These are phyloP conservation scores for Nomada flava DNA, from an alignment of 2,888 invertebrate genomes.

Conservation along the genomic window DNA sequence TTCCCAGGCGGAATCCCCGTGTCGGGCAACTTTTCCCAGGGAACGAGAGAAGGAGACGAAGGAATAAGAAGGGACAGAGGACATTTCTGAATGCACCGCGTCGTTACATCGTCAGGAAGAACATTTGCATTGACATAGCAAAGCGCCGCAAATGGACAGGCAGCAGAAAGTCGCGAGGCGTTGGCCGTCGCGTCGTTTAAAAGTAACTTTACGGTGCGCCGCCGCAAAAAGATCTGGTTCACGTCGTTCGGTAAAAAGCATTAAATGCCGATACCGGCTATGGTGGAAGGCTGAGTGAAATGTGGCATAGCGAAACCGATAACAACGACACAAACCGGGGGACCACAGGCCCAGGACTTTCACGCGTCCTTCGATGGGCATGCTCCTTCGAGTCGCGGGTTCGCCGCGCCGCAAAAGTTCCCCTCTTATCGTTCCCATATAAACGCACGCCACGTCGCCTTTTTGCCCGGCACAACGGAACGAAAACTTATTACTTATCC, in stretches of 20 bases:
- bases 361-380: slow-evolving; percentile 60
- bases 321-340: slow-evolving; percentile 46
- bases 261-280: slow-evolving; percentile 50
- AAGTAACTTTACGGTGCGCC: slow-evolving; percentile 51
- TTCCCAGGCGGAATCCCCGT: slow-evolving; percentile 35
- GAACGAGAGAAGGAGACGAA: neutral
- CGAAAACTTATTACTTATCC: slow-evolving; percentile 50
- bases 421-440: slow-evolving; percentile 45
- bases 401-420: slow-evolving; percentile 26
- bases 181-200: slow-evolving; percentile 59
- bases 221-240: slow-evolving; percentile 62
- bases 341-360: slow-evolving; percentile 47
- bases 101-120: slow-evolving; percentile 47
- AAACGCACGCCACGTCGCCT: slow-evolving; percentile 17
- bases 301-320: slow-evolving; percentile 55
- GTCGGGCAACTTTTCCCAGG: slow-evolving; percentile 17
- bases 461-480: slow-evolving; percentile 16
- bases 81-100: slow-evolving; percentile 35
- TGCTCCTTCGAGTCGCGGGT: slow-evolving; percentile 36
- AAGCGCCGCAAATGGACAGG: slow-evolving; percentile 50
- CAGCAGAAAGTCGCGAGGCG: slow-evolving; percentile 56
- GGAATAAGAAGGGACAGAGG: neutral
- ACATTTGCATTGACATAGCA: slow-evolving; percentile 55
- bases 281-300: slow-evolving; percentile 54
- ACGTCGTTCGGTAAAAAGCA: slow-evolving; percentile 61